phyloP scores from a whole-genome alignment of 2,113 vertebrate species.

The Pachypanchax playfairii region DNA sequence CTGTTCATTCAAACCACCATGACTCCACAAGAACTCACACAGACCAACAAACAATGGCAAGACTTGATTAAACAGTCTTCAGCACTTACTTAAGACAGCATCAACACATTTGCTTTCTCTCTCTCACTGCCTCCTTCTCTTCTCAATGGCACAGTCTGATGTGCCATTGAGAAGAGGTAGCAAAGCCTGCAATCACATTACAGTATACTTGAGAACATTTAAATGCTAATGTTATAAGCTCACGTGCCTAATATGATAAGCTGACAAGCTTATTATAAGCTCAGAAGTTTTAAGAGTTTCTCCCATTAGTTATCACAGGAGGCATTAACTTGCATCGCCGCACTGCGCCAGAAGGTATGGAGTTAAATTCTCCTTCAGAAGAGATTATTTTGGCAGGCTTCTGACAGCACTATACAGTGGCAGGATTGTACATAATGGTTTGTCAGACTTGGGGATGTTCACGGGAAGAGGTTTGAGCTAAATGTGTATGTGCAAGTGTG shows the following conservation, averaged over 20 bases:
- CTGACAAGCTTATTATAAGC: slow-evolving; percentile 87
- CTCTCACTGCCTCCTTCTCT: slow-evolving; percentile 24
- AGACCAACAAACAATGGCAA: slow-evolving; percentile 20
- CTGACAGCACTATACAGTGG: slow-evolving; percentile 75
- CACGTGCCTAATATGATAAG: slow-evolving; percentile 87
- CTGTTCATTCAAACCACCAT: slow-evolving; percentile 2
- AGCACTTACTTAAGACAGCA: slow-evolving; percentile 11
- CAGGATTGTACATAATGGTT: slow-evolving; percentile 71
- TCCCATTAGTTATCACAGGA: slow-evolving; percentile 82
- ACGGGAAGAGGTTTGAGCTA: slow-evolving; percentile 29
- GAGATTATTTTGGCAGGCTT: slow-evolving; percentile 78
- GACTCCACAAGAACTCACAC: slow-evolving; percentile 4
- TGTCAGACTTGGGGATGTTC: slow-evolving; percentile 63
- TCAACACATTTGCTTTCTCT: slow-evolving; percentile 14
- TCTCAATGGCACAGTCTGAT: slow-evolving; percentile 74
- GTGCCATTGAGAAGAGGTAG: no score
- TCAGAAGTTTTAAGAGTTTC: slow-evolving; percentile 84
- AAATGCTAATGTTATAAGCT: slow-evolving; percentile 88
- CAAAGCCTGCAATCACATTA: slow-evolving; percentile 80
- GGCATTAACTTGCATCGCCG: slow-evolving; percentile 78
- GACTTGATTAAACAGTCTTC: slow-evolving; percentile 20
- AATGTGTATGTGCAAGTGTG: slow-evolving; percentile 18
- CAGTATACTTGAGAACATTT: slow-evolving; percentile 79
- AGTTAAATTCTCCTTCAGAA: slow-evolving; percentile 80
- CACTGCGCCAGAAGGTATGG: slow-evolving; percentile 77